phyloP scores from a whole-genome alignment of 2,888 invertebrate genomes.

The Frankliniella intonsa region DNA sequence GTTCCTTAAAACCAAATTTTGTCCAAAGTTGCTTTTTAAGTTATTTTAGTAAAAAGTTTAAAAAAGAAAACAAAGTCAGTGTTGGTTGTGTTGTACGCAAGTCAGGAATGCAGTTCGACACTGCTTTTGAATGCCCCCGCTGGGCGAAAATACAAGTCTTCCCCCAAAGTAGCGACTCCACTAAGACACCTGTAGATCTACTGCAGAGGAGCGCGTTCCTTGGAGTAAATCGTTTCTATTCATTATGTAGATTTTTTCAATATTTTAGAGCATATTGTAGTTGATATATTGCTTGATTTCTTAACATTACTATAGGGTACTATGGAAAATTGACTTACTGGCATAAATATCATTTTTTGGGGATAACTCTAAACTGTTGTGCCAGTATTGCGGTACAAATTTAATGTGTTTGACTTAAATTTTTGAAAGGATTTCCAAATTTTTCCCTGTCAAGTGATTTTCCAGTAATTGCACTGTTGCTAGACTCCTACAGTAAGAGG shows the following conservation, averaged over 20 bases:
- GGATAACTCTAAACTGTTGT: not conserved
- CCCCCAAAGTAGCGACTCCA: slow-evolving; percentile 15
- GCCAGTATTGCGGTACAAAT: not conserved
- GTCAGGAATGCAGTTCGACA: too few species aligned
- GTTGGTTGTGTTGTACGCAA: not conserved
- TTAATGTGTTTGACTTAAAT: not conserved
- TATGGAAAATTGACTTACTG: not conserved
- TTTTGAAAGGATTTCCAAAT: not conserved
- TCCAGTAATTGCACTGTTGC: not conserved
- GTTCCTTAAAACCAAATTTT: too few species aligned
- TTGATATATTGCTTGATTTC: not conserved
- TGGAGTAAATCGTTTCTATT: slow-evolving; percentile 5
- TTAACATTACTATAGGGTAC: not conserved
- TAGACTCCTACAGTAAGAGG: not conserved
- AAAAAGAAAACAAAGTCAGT: not conserved
- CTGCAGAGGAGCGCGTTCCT: not conserved
- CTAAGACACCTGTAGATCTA: not conserved
- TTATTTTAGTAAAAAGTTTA: too few species aligned
- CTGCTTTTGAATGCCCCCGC: not conserved
- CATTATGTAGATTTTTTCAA: slow-evolving; percentile 1
- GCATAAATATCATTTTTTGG: not conserved
- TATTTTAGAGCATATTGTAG: not conserved
- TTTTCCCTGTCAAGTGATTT: not conserved
- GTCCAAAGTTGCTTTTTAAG: too few species aligned
- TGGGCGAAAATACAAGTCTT: slow-evolving; percentile 18